Percentiles rank a stretch among this genome's conserved stretches.
These are phyloP conservation scores for Leptinotarsa defecta DNA, from an alignment of 1,140 invertebrate genomes.

Conservation along the genomic window DNA sequence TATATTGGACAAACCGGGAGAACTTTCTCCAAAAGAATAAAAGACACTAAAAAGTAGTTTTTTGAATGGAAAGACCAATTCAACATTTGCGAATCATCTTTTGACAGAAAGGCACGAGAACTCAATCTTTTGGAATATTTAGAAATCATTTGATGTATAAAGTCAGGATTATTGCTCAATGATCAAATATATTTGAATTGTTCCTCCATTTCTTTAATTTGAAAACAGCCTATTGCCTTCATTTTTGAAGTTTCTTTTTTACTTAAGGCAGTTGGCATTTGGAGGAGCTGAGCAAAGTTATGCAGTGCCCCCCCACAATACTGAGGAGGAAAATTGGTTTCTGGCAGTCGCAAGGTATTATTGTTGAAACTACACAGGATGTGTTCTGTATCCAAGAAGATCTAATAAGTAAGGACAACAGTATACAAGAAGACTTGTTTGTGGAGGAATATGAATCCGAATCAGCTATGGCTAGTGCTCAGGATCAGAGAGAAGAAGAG, in stretches of 20 bases:
- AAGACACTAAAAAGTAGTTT: too few relatives aligned
- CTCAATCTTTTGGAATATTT: too few relatives aligned
- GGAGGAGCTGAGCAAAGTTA: slow-evolving; percentile 80
- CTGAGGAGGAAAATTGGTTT: slow-evolving; percentile 84
- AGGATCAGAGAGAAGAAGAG: slow-evolving; percentile 91
- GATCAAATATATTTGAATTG: too few relatives aligned
- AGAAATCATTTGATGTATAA: too few relatives aligned
- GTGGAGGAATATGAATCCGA: slow-evolving; percentile 90
- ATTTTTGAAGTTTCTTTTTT: slow-evolving; percentile 26
- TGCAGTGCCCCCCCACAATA: slow-evolving; percentile 83
- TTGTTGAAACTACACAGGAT: slow-evolving; percentile 77
- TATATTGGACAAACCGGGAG: too few relatives aligned
- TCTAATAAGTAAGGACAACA: slow-evolving; percentile 58
- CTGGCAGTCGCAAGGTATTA: slow-evolving; percentile 87
- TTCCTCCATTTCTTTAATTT: background rate
- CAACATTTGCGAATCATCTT: too few relatives aligned
- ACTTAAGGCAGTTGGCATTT: slow-evolving; percentile 75
- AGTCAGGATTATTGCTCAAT: too few relatives aligned
- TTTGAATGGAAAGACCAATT: too few relatives aligned
- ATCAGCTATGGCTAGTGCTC: slow-evolving; percentile 89
- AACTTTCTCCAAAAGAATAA: too few relatives aligned
- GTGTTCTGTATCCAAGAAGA: slow-evolving; percentile 81
- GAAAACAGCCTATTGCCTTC: background rate
- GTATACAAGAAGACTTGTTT: slow-evolving; percentile 65
- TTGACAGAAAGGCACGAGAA: too few relatives aligned